Evolutionary conservation across 2,888 invertebrate species (phyloP), one percentile per base, ranked within the genome.

Genomic region (Leuctra nigra): DNA sequence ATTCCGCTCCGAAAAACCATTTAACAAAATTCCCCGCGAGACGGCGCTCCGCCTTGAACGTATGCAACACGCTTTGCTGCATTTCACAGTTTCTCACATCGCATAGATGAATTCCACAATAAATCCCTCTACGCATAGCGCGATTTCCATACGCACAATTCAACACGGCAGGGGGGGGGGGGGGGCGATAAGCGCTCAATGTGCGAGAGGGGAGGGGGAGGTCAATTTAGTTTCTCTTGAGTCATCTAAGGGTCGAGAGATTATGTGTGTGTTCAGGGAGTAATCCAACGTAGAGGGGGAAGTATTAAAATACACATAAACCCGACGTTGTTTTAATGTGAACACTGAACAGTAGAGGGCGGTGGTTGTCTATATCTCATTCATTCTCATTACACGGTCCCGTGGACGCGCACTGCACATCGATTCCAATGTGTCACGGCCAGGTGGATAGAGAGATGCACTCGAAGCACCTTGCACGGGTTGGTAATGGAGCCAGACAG

Each of bases 361-460:
- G 23, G 23, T 9, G 44, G 44, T 44, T 23, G 20, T 23, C 29
- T 57, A 25, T 48, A 57, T 54, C 57, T 54, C 57, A 57, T 57
- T 44, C 44, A 54, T 57, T 54, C 57, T 53, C 57, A 57, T 57
- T 57, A 57, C 54, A 57, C 47, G 57, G 36, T 25, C 33, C 55
- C 39, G 39, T 36, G 48, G 14, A 29, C 11, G 6, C n/a, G n/a
- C n/a, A n/a, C n/a, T n/a, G n/a, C n/a, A n/a, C n/a, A n/a, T n/a
- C n/a, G n/a, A n/a, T n/a, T n/a, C n/a, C n/a, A n/a, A n/a, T n/a
- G n/a, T n/a, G n/a, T n/a, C n/a, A n/a, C n/a, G n/a, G n/a, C n/a
- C n/a, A n/a, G n/a, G n/a, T n/a, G n/a, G n/a, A n/a, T n/a, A n/a
- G n/a, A n/a, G n/a, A n/a, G n/a, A n/a, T n/a, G n/a, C n/a, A n/a